These are phyloP conservation scores for Cancer borealis DNA, from an alignment of 2,888 invertebrate species.

Conservation along the genomic window DNA sequence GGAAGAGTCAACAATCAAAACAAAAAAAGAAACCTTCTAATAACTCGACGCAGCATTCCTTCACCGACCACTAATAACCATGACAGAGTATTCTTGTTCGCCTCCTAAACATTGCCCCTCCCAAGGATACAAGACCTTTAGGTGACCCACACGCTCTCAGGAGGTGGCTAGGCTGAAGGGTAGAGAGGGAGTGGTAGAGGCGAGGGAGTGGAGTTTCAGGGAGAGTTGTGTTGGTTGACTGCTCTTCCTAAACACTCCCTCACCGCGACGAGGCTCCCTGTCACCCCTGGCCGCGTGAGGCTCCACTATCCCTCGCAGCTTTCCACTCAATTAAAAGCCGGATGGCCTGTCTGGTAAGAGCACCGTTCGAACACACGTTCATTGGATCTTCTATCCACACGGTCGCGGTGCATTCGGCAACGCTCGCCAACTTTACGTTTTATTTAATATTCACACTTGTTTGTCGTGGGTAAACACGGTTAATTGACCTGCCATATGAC, in stretches of 20 bases:
- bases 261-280: neutral
- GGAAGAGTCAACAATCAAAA: neutral
- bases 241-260: neutral
- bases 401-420: neutral
- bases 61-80: neutral
- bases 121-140: neutral
- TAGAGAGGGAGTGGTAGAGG: neutral
- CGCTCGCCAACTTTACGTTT: neutral
- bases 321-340: conserved; percentile 34
- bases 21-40: neutral
- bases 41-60: neutral
- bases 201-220: neutral
- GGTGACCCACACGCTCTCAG: neutral
- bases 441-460: conserved; percentile 23
- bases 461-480: neutral
- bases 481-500: conserved; percentile 29
- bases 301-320: neutral
- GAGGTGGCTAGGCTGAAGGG: neutral
- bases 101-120: neutral
- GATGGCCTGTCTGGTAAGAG: conserved; percentile 13
- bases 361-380: neutral
- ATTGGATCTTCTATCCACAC: neutral
- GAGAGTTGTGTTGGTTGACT: neutral
- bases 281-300: neutral
- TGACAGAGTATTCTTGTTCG: neutral